Percentiles rank a stretch among this genome's conserved stretches.
Conservation (phyloP, 2,797 vertebrate genomes). For the Orientallactaga sibirica region DNA sequence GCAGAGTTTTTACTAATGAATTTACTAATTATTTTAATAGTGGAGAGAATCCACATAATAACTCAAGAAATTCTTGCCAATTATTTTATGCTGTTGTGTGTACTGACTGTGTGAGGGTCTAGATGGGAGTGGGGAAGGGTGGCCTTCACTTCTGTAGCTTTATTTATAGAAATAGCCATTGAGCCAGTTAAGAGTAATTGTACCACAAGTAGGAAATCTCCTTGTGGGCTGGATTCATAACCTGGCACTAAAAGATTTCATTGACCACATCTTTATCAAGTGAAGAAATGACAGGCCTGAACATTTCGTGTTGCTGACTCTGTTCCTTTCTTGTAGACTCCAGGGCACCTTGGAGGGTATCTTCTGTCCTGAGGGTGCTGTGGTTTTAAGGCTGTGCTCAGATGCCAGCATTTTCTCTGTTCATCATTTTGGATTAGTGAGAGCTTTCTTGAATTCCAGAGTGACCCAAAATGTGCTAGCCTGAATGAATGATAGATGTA, state of each 20-base stretch:
- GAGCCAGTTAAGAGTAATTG: background rate
- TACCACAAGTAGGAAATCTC: background rate
- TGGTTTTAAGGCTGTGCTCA: background rate
- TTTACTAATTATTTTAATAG: slow-evolving; percentile 32
- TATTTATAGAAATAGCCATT: background rate
- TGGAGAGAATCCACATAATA: background rate
- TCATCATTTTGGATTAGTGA: background rate
- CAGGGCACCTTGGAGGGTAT: background rate
- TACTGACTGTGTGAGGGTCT: background rate
- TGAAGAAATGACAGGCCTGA: background rate
- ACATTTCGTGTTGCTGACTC: background rate
- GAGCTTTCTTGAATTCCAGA: background rate
- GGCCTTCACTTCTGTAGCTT: background rate
- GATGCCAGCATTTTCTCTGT: background rate
- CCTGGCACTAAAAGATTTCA: background rate
- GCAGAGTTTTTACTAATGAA: slow-evolving; percentile 26
- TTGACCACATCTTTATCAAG: background rate
- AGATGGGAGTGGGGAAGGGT: background rate
- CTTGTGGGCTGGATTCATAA: background rate
- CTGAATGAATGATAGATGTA: background rate
- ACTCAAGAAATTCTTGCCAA: background rate
- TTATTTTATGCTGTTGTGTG: background rate
- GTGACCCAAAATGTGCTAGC: background rate
- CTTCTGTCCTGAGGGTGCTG: fast-evolving
- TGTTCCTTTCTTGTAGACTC: background rate